Conservation (phyloP, 2,113 vertebrate genomes). For the western clawed frog (Xenopus tropicalis) region DNA sequence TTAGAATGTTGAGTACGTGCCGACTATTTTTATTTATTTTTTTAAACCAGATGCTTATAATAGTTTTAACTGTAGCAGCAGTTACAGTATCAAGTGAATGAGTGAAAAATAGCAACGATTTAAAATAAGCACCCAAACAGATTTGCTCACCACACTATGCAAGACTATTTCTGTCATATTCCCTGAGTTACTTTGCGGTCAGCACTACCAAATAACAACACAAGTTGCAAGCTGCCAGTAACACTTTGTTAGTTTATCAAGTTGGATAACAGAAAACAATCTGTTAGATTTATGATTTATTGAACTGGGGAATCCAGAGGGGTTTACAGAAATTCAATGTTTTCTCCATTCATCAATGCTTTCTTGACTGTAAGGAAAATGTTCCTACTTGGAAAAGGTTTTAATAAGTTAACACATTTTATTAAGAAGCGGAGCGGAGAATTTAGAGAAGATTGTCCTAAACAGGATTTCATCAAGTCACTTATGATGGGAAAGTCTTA, state of each 20-base stretch:
- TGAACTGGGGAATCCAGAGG: too few species aligned
- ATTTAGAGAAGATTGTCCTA: too few species aligned
- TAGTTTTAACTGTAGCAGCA: conserved; percentile 39
- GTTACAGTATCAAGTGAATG: conserved; percentile 32
- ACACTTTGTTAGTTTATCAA: background rate
- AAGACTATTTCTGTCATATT: conserved; percentile 23
- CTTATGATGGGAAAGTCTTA: too few species aligned
- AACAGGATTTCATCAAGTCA: too few species aligned
- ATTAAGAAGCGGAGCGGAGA: too few species aligned
- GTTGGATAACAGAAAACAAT: too few species aligned
- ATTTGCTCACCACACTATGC: background rate
- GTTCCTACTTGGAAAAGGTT: too few species aligned
- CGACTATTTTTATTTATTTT: background rate
- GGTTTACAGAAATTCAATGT: too few species aligned
- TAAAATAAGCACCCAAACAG: conserved; percentile 27
- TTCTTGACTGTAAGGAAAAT: too few species aligned
- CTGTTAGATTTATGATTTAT: too few species aligned
- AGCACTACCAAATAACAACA: conserved; percentile 8
- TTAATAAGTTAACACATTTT: too few species aligned
- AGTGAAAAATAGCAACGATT: conserved; percentile 31
- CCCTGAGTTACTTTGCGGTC: conserved; percentile 17
- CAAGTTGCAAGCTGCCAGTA: background rate
- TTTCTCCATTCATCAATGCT: too few species aligned
- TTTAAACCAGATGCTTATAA: conserved; percentile 27
- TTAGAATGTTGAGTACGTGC: conserved; percentile 19